phyloP scores from a whole-genome alignment of 2,888 invertebrate species.

The Rhagonycha fulva region DNA sequence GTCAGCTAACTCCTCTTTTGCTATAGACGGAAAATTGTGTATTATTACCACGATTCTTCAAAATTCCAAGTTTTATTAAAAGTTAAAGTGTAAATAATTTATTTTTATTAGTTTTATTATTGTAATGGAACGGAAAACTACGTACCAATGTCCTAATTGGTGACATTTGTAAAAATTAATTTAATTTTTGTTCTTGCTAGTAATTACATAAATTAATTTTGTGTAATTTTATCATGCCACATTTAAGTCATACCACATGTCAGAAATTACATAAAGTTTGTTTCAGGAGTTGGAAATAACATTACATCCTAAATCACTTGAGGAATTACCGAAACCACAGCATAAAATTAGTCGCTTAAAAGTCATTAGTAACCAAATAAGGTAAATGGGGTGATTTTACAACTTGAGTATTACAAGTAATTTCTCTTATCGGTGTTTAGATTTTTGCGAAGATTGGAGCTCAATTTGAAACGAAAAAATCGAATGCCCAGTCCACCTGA shows the following conservation, averaged over 20 bases:
- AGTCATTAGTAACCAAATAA: constrained; percentile 78
- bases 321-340: constrained; percentile 60
- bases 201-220: not conserved
- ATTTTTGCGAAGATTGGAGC: constrained; percentile 72
- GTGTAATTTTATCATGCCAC: not conserved
- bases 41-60: not conserved
- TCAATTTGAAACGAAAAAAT: constrained; percentile 71
- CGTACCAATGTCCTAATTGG: too few relatives aligned
- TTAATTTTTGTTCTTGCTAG: not conserved
- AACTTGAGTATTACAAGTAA: not conserved
- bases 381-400: constrained; percentile 55
- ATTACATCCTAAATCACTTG: constrained; percentile 65
- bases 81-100: not conserved
- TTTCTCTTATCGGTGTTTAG: constrained; percentile 50
- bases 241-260: not conserved
- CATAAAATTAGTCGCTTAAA: constrained; percentile 70
- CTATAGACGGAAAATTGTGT: not conserved
- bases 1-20: not conserved
- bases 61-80: not conserved
- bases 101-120: not conserved
- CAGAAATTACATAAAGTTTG: not conserved
- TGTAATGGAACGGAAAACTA: too few relatives aligned
- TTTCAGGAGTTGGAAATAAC: constrained; percentile 53
- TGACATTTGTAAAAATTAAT: not conserved
- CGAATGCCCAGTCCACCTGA: constrained; percentile 59